A percentile compares a stretch with the other conserved stretches of the same genome.
These are phyloP conservation scores for Rostratula benghalensis DNA, from an alignment of 2,113 vertebrate genomes.

Conservation along the genomic window DNA sequence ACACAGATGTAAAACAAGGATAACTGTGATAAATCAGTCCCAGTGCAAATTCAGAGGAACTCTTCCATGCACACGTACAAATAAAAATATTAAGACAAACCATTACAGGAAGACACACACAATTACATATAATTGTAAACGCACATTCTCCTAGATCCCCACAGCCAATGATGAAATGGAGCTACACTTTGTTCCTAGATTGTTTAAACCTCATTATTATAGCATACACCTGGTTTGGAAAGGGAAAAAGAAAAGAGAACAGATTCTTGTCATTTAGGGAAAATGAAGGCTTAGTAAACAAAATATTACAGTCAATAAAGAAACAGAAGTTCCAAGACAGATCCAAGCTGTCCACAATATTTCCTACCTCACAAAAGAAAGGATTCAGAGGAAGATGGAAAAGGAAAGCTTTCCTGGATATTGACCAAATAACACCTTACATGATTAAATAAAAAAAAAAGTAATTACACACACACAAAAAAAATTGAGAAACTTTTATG, in stretches of 20 bases:
- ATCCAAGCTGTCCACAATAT: background rate
- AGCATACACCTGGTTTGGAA: background rate
- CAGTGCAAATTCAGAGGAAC: slow-evolving; percentile 20
- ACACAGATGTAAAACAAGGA: slow-evolving; percentile 30
- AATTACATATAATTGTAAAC: slow-evolving; percentile 6
- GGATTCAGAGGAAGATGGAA: background rate
- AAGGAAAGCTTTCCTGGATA: background rate
- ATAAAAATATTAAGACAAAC: slow-evolving; percentile 44
- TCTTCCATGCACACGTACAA: slow-evolving; percentile 16
- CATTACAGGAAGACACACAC: background rate
- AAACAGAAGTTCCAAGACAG: background rate
- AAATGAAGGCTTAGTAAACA: background rate
- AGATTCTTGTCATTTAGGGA: background rate
- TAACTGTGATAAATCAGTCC: background rate
- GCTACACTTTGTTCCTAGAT: background rate
- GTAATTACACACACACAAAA: background rate
- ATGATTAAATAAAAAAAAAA: background rate
- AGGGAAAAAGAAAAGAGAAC: background rate
- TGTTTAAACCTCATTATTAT: background rate
- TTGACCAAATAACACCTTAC: background rate
- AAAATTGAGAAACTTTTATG: background rate
- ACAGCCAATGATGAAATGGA: background rate
- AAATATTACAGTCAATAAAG: slow-evolving; percentile 22
- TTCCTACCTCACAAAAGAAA: background rate
- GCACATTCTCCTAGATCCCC: background rate